These are phyloP conservation scores for Pinna nobilis DNA, from an alignment of 1,140 invertebrate species.

Conservation along the genomic window DNA sequence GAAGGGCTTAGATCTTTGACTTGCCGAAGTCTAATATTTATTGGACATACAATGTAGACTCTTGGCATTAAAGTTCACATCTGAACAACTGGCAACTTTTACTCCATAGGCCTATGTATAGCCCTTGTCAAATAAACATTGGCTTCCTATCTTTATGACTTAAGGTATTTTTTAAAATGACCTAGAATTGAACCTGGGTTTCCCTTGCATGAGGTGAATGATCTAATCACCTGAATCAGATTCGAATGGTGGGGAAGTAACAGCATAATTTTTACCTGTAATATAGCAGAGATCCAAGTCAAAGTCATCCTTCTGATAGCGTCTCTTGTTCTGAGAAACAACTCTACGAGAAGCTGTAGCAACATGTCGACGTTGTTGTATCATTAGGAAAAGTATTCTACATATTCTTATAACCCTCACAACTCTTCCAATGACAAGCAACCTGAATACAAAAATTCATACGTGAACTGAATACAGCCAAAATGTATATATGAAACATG, in stretches of 20 bases:
- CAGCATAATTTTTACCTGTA: conserved; percentile 67
- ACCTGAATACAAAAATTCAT: conserved; percentile 56
- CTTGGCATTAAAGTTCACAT: too few species aligned
- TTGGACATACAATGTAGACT: too few species aligned
- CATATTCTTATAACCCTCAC: conserved; percentile 75
- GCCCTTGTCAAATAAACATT: neutral
- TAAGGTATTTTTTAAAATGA: neutral
- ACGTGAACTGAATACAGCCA: neutral
- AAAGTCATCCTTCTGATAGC: conserved; percentile 79
- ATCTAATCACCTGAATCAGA: neutral
- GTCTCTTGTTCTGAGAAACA: conserved; percentile 79
- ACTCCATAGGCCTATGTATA: neutral
- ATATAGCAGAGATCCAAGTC: conserved; percentile 80
- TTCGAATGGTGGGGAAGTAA: neutral
- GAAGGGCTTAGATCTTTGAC: too few species aligned
- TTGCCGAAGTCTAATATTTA: too few species aligned
- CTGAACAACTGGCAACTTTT: neutral
- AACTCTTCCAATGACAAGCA: conserved; percentile 75
- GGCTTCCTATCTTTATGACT: neutral
- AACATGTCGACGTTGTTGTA: conserved; percentile 75
- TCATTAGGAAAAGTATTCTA: conserved; percentile 72
- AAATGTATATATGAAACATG: neutral
- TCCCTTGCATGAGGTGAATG: neutral
- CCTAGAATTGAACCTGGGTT: neutral
- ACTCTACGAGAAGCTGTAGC: conserved; percentile 76